Evolutionary conservation across 1,140 invertebrate species (phyloP), one percentile per base, ranked within the genome.

Genomic region (Hirudo medicinalis): DNA sequence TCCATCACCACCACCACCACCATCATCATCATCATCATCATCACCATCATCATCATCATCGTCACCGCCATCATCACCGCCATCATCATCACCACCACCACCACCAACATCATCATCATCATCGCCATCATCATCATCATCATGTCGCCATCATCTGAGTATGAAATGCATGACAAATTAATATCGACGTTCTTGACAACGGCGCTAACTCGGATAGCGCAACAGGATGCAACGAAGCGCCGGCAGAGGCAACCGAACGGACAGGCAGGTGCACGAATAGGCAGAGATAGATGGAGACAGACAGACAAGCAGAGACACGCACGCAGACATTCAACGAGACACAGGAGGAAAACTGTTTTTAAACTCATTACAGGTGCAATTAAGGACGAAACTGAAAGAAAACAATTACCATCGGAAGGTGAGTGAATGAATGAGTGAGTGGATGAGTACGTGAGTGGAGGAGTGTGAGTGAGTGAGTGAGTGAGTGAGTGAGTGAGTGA

Each of bases 261-360:
- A 49, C 9, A 49, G 11, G 15, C 43, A 49, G 43, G 43, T 17
- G 13, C 43, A 60, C 55, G 4, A n/a, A 27, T 4, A 60, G 4
- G 29, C 0, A 25, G 57, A 63, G 11, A 63, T n/a, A n/a, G n/a
- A n/a, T n/a, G 55, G 57, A 5, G 57, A 68, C 67, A 29, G 27
- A 68, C 67, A 67, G n/a, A 68, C 67, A n/a, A 8, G 67, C 67
- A 68, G 27, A 67, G 5, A 67, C 66, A 67, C 66, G 36, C 27
- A 68, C 2, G 20, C 67, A 68, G 2, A 68, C 27, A 43, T 0
- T 13, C 11, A 68, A 43, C 29, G 2, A 36, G 36, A 29, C 66
- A 67, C 20, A 22, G 22, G 57, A 13, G 57, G 11, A 15, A 22
- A 63, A 22, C 22, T 63, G 22, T 63, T 63, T 63, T 22, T 63